Conservation (phyloP, 2,888 invertebrate species). For the Drosophila leonis region DNA sequence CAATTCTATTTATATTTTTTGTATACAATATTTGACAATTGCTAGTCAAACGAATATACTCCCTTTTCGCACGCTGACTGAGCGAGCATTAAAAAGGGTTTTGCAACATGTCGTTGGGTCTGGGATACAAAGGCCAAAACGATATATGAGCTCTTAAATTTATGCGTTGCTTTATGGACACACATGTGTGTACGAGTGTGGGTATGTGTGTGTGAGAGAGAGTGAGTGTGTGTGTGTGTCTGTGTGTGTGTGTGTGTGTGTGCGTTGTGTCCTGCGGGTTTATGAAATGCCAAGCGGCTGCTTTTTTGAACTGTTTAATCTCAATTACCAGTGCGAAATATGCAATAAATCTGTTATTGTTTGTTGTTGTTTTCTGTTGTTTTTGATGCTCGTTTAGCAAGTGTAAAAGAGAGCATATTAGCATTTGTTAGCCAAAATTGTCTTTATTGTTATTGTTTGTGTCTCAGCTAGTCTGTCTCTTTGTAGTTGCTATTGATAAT, state of each 20-base stretch:
- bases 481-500: neutral
- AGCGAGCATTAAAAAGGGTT: conserved; percentile 30
- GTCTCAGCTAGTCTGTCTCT: too few species aligned
- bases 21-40: neutral
- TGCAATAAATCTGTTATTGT: conserved; percentile 82
- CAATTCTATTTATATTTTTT: neutral
- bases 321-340: conserved; percentile 80
- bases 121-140: conserved; percentile 38
- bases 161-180: conserved; percentile 66
- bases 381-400: neutral
- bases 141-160: conserved; percentile 72
- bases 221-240: neutral
- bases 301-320: conserved; percentile 81
- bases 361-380: conserved; percentile 53
- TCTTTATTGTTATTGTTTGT: too few species aligned
- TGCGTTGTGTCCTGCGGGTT: conserved; percentile 60
- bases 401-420: neutral
- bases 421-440: too few species aligned
- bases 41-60: neutral
- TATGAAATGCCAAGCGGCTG: conserved; percentile 77
- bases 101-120: conserved; percentile 19
- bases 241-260: neutral
- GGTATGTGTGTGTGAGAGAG: neutral
- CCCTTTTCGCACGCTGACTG: neutral
- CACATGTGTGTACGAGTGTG: neutral